phyloP scores from a whole-genome alignment of 2,888 invertebrate genomes.

The Phalera bucephala region DNA sequence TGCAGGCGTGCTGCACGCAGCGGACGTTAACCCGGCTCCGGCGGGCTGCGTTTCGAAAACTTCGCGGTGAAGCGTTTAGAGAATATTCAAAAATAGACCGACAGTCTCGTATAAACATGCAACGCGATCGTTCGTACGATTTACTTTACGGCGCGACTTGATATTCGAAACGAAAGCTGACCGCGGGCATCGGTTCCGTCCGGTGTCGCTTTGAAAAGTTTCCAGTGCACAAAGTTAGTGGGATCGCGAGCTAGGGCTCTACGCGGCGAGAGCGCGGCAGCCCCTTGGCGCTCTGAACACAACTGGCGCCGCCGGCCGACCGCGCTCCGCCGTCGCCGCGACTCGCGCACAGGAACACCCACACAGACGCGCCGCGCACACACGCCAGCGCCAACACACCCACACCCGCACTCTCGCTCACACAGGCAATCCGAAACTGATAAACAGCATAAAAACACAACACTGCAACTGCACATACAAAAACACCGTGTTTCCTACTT shows the following conservation, averaged over 20 bases:
- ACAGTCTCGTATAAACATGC: conserved; percentile 63
- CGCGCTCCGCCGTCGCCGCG: conserved; percentile 53
- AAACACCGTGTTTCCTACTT: conserved; percentile 45
- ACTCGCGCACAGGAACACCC: conserved; percentile 67
- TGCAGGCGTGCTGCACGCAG: conserved; percentile 74
- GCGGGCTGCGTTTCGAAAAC: conserved; percentile 80
- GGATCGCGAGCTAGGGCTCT: conserved; percentile 68
- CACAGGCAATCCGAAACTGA: conserved; percentile 57
- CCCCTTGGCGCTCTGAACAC: conserved; percentile 70
- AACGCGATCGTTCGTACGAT: conserved; percentile 54
- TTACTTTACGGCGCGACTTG: conserved; percentile 46
- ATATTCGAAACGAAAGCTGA: conserved; percentile 48
- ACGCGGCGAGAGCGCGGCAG: conserved; percentile 64
- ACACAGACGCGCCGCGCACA: conserved; percentile 39
- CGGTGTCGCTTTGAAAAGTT: conserved; percentile 75
- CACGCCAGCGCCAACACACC: conserved; percentile 38
- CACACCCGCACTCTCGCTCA: conserved; percentile 27
- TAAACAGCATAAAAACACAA: conserved; percentile 74
- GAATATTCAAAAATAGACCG: conserved; percentile 82
- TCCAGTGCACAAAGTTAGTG: conserved; percentile 78
- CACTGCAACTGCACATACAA: conserved; percentile 71
- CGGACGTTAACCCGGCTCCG: conserved; percentile 79
- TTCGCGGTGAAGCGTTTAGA: conserved; percentile 76
- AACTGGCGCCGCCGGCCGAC: conserved; percentile 64
- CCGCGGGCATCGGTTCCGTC: conserved; percentile 50